These are phyloP conservation scores for Apocrypta bakeri DNA, from an alignment of 1,140 invertebrate species.

Conservation along the genomic window DNA sequence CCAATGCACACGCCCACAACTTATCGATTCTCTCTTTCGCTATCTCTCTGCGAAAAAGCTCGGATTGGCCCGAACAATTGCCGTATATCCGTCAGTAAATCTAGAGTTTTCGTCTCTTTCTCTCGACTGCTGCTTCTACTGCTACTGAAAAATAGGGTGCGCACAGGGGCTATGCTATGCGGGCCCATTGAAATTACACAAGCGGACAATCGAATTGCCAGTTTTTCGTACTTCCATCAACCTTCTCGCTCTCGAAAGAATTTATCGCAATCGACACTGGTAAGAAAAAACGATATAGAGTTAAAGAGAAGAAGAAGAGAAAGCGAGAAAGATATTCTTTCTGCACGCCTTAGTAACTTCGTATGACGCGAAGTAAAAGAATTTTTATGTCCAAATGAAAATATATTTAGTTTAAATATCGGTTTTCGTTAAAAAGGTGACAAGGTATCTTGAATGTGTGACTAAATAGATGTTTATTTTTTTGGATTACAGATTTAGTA, in stretches of 20 bases:
- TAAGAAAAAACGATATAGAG: no score
- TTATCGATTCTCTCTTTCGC: background rate
- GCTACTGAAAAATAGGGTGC: background rate
- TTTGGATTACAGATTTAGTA: no score
- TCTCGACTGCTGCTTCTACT: conserved; percentile 14
- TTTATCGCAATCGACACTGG: conserved; percentile 1
- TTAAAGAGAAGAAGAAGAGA: no score
- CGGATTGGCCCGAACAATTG: conserved; percentile 11
- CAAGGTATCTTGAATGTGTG: no score
- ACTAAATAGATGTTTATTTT: no score
- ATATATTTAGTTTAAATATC: no score
- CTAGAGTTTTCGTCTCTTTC: background rate
- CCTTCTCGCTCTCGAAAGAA: conserved; percentile 5
- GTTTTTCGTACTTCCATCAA: background rate
- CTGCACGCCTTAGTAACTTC: no score
- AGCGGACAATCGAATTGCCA: conserved; percentile 35
- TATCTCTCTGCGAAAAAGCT: background rate
- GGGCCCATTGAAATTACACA: conserved; percentile 44
- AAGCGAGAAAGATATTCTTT: no score
- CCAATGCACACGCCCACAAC: background rate
- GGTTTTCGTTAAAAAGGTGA: no score
- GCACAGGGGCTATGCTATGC: background rate
- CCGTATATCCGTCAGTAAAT: conserved; percentile 28
- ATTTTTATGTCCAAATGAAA: no score
- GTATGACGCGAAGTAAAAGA: no score